Percentiles rank a stretch among this genome's conserved stretches.
These are phyloP conservation scores for Alsophila aescularia DNA, from an alignment of 2,888 invertebrate species.

Conservation along the genomic window DNA sequence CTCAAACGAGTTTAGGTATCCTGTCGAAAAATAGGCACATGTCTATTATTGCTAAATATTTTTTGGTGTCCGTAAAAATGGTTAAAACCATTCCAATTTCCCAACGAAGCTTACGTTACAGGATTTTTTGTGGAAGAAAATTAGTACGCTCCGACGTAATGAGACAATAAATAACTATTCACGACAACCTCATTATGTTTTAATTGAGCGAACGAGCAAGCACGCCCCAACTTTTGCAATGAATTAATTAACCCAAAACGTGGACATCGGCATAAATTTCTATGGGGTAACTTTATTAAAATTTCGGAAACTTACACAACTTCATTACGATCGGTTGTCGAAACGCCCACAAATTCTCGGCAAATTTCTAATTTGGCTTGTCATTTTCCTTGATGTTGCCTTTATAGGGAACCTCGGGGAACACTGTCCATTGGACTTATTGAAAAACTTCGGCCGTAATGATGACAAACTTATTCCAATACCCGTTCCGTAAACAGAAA, in stretches of 20 bases:
- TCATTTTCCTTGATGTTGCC: conserved; percentile 65
- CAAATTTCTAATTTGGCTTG: conserved; percentile 64
- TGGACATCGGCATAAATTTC: conserved; percentile 59
- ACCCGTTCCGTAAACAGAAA: conserved; percentile 32
- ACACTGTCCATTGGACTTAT: conserved; percentile 40
- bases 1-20: too few species aligned
- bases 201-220: conserved; percentile 56
- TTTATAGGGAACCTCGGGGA: conserved; percentile 46
- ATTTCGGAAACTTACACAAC: conserved; percentile 55
- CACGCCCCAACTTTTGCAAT: conserved; percentile 65
- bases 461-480: conserved; percentile 40
- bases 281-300: conserved; percentile 62
- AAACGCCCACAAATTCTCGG: conserved; percentile 55
- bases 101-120: too few species aligned
- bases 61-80: too few species aligned
- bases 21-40: too few species aligned
- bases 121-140: conserved; percentile 1
- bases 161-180: conserved; percentile 62
- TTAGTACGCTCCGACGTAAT: conserved; percentile 39
- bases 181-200: conserved; percentile 54
- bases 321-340: conserved; percentile 59
- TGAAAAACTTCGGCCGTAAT: conserved; percentile 37
- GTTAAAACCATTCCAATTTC: too few species aligned
- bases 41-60: too few species aligned
- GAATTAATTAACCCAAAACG: conserved; percentile 65